Conservation (phyloP, 1,140 invertebrate species). For the Lepidurus apus region DNA sequence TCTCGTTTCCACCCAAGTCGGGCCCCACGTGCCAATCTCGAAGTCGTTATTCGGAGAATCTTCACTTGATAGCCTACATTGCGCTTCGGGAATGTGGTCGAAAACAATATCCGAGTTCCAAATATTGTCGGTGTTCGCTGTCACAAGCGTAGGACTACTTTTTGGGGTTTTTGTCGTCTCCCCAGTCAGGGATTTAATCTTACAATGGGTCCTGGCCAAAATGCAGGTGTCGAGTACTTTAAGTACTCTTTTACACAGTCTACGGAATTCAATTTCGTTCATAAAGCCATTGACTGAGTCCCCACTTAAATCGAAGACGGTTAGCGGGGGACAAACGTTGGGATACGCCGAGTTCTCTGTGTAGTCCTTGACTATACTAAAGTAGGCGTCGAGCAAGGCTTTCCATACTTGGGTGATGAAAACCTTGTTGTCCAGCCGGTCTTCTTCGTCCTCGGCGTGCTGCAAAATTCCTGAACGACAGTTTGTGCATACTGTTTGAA, state of each 20-base stretch:
- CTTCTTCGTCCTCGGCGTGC: conserved; percentile 29
- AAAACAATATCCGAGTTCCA: background rate
- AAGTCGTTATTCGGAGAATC: conserved; percentile 6
- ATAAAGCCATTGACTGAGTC: conserved; percentile 24
- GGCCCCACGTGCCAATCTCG: background rate
- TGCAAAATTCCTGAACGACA: conserved; percentile 27
- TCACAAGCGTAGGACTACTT: background rate
- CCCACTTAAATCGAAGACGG: conserved; percentile 22
- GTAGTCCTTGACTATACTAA: conserved; percentile 19
- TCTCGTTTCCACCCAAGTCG: background rate
- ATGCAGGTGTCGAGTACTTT: conserved; percentile 32
- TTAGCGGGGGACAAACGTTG: background rate
- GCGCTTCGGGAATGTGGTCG: background rate
- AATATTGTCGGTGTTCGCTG: background rate
- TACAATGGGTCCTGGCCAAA: conserved; percentile 23
- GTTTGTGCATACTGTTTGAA: background rate
- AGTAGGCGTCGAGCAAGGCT: conserved; percentile 30
- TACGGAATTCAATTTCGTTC: conserved; percentile 31
- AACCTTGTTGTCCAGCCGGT: conserved; percentile 25
- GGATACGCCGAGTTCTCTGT: conserved; percentile 22
- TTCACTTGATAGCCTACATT: conserved; percentile 23
- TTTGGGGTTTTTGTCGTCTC: background rate
- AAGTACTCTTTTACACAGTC: conserved; percentile 25
- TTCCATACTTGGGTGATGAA: conserved; percentile 31
- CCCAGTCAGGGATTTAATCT: conserved; percentile 30